Conservation (phyloP, 1,140 invertebrate species). For the Brachionus manjavacas region DNA sequence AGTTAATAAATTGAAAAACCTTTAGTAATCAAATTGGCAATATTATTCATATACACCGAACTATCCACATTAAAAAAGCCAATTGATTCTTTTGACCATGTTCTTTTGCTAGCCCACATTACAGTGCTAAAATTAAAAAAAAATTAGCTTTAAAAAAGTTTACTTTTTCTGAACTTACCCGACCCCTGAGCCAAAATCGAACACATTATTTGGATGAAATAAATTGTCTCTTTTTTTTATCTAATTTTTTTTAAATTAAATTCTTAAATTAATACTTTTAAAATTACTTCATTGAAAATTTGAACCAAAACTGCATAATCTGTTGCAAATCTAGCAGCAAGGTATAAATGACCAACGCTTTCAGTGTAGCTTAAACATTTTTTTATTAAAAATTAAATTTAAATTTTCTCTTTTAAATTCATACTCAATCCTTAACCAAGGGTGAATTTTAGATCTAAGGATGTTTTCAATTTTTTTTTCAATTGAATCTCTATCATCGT, state of each 20-base stretch:
- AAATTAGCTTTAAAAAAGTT: neutral
- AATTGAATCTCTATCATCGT: neutral
- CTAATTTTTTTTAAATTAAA: conserved; percentile 11
- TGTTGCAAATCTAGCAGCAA: conserved; percentile 17
- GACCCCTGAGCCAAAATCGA: conserved; percentile 37
- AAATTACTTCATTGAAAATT: conserved; percentile 32
- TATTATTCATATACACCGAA: neutral
- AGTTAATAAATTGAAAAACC: neutral
- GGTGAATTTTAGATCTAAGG: conserved; percentile 15
- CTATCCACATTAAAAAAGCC: conserved; percentile 9
- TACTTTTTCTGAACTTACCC: neutral
- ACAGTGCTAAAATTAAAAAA: neutral
- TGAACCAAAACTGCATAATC: conserved; percentile 28
- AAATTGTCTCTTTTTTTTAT: conserved; percentile 35
- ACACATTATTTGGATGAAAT: neutral
- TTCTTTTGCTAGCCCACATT: conserved; percentile 19
- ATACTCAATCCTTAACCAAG: conserved; percentile 26
- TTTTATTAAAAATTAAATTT: neutral
- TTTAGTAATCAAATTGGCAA: conserved; percentile 3
- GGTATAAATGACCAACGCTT: neutral
- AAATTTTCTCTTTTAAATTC: neutral
- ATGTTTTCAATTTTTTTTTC: conserved; percentile 27
- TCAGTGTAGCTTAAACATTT: neutral
- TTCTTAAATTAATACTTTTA: neutral
- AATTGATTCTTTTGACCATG: neutral